phyloP scores from a whole-genome alignment of 2,113 vertebrate genomes.

The Burhinus bistriatus region DNA sequence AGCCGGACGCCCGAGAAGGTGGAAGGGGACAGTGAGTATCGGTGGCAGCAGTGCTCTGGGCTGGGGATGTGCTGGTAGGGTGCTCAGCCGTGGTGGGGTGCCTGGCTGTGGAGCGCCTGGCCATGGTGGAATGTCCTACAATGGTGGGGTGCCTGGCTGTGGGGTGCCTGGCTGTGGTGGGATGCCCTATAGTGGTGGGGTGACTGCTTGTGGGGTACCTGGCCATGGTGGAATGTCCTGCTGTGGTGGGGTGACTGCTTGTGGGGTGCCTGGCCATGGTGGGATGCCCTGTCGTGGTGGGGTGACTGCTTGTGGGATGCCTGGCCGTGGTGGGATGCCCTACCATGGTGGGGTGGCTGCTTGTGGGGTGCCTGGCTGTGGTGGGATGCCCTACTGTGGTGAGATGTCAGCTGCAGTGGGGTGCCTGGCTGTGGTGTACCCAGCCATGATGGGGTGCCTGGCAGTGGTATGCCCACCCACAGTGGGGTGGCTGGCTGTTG shows the following conservation, averaged over 20 bases:
- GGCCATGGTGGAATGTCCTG: too few relatives aligned
- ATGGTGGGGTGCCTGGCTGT: fast-evolving
- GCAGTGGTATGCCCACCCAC: too few relatives aligned
- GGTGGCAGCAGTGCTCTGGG: fast-evolving
- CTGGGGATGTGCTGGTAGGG: neutral
- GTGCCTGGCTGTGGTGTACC: too few relatives aligned
- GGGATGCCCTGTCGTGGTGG: fast-evolving
- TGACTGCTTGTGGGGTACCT: neutral
- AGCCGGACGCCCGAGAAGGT: conserved; percentile 80
- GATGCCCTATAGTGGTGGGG: fast-evolving
- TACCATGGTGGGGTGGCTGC: neutral
- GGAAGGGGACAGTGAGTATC: conserved; percentile 80
- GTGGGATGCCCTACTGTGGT: too few relatives aligned
- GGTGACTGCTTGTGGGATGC: fast-evolving
- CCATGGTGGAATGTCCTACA: fast-evolving
- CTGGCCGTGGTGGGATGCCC: neutral
- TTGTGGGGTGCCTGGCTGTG: neutral
- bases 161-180: fast-evolving
- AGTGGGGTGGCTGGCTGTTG: neutral
- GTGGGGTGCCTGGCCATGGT: fast-evolving
- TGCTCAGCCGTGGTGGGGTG: fast-evolving
- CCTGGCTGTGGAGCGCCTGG: fast-evolving
- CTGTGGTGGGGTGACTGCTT: neutral
- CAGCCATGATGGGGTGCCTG: too few relatives aligned
- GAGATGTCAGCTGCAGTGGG: too few relatives aligned